Percentiles rank a stretch among this genome's conserved stretches.
These are phyloP conservation scores for Tylochromis polylepis DNA, from an alignment of 2,113 vertebrate species.

Conservation along the genomic window DNA sequence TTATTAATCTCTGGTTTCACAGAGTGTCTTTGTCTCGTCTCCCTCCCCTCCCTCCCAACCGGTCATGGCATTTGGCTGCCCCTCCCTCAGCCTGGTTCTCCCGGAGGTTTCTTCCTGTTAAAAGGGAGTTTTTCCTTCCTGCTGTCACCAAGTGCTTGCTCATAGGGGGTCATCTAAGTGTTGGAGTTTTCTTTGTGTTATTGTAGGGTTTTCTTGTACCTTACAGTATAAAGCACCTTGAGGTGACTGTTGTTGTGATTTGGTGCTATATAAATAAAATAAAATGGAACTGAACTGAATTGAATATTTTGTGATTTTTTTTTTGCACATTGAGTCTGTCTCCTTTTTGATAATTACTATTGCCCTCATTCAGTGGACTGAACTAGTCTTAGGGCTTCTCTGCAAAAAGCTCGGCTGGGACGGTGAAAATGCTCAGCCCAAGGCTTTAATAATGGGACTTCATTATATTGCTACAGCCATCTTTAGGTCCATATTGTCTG, in stretches of 20 bases:
- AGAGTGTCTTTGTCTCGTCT: accelerated
- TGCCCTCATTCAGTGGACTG: no score
- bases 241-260: background rate
- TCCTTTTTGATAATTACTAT: background rate
- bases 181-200: background rate
- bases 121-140: background rate
- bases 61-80: background rate
- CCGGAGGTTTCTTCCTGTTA: accelerated
- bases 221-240: background rate
- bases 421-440: background rate
- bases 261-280: background rate
- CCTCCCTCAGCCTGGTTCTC: background rate
- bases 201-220: background rate
- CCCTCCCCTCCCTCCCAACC: no score
- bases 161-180: background rate
- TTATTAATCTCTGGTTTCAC: background rate
- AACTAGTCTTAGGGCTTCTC: background rate
- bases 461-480: background rate
- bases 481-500: background rate
- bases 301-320: background rate
- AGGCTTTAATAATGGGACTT: background rate
- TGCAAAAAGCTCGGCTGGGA: background rate
- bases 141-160: background rate
- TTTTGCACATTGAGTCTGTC: background rate
- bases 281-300: background rate